Percentiles rank a stretch among this genome's conserved stretches.
Evolutionary conservation across 2,113 vertebrate species (phyloP).

Genomic region (Cepphus grylle): DNA sequence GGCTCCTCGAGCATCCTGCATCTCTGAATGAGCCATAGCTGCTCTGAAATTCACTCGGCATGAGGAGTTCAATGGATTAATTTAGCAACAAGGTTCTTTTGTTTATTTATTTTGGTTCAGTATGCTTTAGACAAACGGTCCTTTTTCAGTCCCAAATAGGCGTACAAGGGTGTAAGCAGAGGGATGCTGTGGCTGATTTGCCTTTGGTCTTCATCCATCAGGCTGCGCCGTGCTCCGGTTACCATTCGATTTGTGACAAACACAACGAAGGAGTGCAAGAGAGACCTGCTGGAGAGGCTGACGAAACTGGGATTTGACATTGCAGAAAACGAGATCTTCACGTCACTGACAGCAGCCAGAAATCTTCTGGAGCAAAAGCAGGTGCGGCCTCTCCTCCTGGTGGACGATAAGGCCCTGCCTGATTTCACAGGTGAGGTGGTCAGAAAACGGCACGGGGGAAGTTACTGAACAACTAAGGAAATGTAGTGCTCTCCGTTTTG

Average conservation of each 20-base stretch:
- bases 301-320: conserved; percentile 84
- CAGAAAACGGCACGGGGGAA: neutral
- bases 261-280: conserved; percentile 94
- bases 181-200: neutral
- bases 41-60: neutral
- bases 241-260: conserved; percentile 92
- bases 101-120: neutral
- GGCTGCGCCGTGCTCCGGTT: conserved; percentile 80
- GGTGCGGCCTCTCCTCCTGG: conserved; percentile 86
- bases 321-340: conserved; percentile 91
- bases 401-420: conserved; percentile 87
- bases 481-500: accelerated
- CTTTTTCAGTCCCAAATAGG: neutral
- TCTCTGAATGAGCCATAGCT: neutral
- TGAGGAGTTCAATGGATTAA: neutral
- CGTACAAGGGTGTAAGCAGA: accelerated
- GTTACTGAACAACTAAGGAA: neutral
- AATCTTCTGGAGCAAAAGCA: conserved; percentile 84
- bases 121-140: neutral
- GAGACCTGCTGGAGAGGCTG: conserved; percentile 83
- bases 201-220: conserved; percentile 32
- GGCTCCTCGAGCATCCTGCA: neutral
- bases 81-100: neutral
- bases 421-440: conserved; percentile 85
- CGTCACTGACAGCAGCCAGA: conserved; percentile 90